Conservation (phyloP, 1,140 invertebrate genomes). For the Sipha flava region DNA sequence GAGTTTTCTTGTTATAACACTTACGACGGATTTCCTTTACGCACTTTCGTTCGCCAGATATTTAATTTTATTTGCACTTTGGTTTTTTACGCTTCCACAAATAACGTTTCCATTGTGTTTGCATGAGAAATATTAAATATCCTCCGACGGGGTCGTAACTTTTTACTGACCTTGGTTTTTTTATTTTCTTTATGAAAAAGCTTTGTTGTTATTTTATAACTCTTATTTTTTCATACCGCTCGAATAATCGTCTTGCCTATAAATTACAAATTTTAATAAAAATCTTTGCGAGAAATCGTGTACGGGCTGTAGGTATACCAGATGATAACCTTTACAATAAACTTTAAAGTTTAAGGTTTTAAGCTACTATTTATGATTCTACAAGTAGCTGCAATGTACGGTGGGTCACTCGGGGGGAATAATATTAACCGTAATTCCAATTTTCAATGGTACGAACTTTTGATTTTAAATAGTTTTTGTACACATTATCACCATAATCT, state of each 20-base stretch:
- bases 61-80: not conserved
- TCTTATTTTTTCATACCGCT: not conserved
- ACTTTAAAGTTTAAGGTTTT: no score
- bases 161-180: conserved; percentile 1
- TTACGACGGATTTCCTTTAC: no score
- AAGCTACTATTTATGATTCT: no score
- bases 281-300: not conserved
- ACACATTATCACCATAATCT: no score
- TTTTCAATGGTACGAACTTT: no score
- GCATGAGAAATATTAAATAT: not conserved
- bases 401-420: no score
- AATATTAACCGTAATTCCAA: no score
- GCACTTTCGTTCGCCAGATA: not conserved
- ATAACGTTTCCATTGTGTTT: not conserved
- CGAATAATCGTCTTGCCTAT: not conserved
- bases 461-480: no score
- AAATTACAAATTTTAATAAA: not conserved
- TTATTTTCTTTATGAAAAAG: not conserved
- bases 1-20: no score
- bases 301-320: no score
- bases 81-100: not conserved
- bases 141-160: not conserved
- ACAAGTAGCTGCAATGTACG: no score
- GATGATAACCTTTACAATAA: no score
- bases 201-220: conserved; percentile 17